Base-by-base conservation (phyloP, 1,140 invertebrate species). In the Zaprionus kolodkinae region DNA sequence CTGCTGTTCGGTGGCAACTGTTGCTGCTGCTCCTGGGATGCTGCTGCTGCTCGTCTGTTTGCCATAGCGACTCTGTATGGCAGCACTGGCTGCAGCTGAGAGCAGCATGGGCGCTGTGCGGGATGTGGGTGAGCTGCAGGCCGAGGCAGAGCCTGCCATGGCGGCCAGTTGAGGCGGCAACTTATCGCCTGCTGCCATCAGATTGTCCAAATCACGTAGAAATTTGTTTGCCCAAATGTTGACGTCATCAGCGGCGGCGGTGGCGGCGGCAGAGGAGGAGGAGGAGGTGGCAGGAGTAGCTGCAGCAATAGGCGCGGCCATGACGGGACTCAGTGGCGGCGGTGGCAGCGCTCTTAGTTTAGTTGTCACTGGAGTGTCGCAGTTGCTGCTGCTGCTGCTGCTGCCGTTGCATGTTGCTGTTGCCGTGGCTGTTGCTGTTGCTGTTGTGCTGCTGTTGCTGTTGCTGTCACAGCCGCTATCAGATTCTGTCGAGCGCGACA, bases 191-290 rank as follows among this genome's bases (percentile, higher is more conserved):
- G 82, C 76, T n/a, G 82, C 76, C 79, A 92, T 92, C 81, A 92
- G 80, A 68, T 80, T 92, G 78, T 92, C 91, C 86, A 92, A 79
- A 81, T 92, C 91, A 64, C 86, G 81, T 68, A 92, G 76, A 74
- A 92, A 92, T 84, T 91, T 92, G 78, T 89, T 88, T 72, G 91
- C 91, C 91, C 91, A 92, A 79, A 92, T 78, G 77, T 91, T 92
- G 25, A 92, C 91, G 72, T 92, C 91, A 62, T 91, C 86, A 21
- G 40, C n/a, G 40, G 40, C 15, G 78, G 12, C 6, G 73, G 55
- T 27, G 52, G 35, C 1, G 30, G 13, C 17, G 62, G 43, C 15
- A n/a, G 21, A 21, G 21, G 21, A 21, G 21, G 21, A 21, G 21
- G 21, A 55, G 7, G 56, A 60, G 30, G 43, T 21, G n/a, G 25